Conservation (phyloP, 2,888 invertebrate genomes). For the Morpho helenor region DNA sequence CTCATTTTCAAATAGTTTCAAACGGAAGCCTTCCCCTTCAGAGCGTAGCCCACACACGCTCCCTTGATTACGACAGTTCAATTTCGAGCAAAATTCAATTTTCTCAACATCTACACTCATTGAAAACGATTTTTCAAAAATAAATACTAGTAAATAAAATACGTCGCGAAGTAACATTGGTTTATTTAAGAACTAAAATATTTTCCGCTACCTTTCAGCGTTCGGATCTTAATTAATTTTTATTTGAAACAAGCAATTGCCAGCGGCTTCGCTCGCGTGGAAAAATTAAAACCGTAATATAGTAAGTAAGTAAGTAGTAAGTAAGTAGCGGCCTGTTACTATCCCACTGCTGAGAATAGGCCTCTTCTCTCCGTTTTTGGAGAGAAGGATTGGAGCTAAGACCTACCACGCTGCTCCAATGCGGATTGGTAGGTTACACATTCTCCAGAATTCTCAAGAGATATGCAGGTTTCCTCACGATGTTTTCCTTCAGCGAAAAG, state of each 20-base stretch:
- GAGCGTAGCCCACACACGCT: slow-evolving; percentile 44
- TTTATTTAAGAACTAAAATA: neutral
- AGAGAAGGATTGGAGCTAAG: no score
- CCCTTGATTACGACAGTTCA: slow-evolving; percentile 36
- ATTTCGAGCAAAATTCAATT: slow-evolving; percentile 39
- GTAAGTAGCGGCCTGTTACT: no score
- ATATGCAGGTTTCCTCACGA: no score
- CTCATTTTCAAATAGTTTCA: slow-evolving; percentile 51
- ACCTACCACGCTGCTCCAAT: no score
- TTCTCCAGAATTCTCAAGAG: no score
- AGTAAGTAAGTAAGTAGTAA: no score
- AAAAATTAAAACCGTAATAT: no score
- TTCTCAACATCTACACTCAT: slow-evolving; percentile 27
- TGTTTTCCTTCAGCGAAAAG: no score
- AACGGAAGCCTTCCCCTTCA: slow-evolving; percentile 35
- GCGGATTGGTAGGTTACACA: no score
- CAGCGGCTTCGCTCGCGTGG: no score
- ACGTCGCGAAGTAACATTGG: slow-evolving; percentile 14
- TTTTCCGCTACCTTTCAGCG: neutral
- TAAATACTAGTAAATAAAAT: slow-evolving; percentile 5
- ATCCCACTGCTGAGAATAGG: no score
- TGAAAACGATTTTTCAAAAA: slow-evolving; percentile 5
- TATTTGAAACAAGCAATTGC: neutral
- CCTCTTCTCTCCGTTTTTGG: no score
- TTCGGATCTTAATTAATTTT: neutral